phyloP scores from a whole-genome alignment of 2,113 vertebrate genomes.

The Rallus limicola region DNA sequence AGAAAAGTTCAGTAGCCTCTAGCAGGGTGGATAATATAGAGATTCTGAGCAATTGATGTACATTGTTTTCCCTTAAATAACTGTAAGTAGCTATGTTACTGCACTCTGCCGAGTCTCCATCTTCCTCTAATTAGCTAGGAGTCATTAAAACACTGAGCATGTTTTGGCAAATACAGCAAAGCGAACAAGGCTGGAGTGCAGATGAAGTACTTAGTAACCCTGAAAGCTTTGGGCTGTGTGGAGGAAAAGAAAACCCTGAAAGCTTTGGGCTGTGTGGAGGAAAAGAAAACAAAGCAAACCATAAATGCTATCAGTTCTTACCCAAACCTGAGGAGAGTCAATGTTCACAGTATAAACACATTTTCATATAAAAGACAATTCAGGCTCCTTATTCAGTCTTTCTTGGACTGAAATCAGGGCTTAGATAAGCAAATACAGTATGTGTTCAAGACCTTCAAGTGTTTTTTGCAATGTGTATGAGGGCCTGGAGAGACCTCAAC shows the following conservation, averaged over 20 bases:
- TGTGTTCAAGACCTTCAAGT: not conserved
- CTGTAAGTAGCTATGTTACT: not conserved
- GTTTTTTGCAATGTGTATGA: not conserved
- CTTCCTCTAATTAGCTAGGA: conserved; percentile 31
- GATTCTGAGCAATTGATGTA: not conserved
- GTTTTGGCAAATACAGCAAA: conserved; percentile 48
- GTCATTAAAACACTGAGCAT: conserved; percentile 57
- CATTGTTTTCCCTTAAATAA: conserved; percentile 31
- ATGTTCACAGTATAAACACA: not conserved
- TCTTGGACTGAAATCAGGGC: not conserved
- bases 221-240: not conserved
- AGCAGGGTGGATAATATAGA: not conserved
- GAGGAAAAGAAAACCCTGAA: conserved; percentile 6
- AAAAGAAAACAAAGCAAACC: not conserved
- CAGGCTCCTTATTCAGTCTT: not conserved
- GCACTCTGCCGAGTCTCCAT: not conserved
- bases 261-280: not conserved
- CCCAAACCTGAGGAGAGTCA: not conserved
- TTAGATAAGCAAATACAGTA: not conserved
- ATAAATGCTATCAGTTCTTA: not conserved
- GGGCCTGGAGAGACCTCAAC: not conserved
- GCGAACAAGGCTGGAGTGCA: conserved; percentile 19
- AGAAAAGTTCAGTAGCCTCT: not conserved
- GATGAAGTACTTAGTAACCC: conserved; percentile 32
- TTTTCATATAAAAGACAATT: not conserved